phyloP scores from a whole-genome alignment of 2,797 vertebrate species.

The Trichosurus vulpecula region DNA sequence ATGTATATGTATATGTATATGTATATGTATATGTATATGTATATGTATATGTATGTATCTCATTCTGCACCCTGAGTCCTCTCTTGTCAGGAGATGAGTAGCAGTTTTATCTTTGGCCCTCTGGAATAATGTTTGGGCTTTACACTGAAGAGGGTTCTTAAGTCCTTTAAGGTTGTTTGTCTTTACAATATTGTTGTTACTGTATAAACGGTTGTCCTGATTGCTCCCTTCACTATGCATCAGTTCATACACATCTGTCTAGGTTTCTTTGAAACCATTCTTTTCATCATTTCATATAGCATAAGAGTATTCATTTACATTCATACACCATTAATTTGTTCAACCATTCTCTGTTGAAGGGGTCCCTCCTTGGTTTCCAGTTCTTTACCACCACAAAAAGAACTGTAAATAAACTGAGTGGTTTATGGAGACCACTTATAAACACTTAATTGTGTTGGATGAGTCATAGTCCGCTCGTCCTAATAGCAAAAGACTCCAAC shows the following conservation, averaged over 20 bases:
- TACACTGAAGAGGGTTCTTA: background rate
- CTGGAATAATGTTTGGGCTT: background rate
- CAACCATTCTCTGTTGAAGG: background rate
- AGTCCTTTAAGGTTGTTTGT: background rate
- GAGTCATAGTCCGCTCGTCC: constrained; percentile 19
- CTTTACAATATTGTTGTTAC: background rate
- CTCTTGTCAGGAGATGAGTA: background rate
- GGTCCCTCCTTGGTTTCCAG: background rate
- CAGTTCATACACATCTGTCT: background rate
- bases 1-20: no score
- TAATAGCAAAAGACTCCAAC: constrained; percentile 1
- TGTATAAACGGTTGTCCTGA: background rate
- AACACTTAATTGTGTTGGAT: constrained; percentile 18
- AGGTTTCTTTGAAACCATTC: background rate
- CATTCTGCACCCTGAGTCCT: background rate
- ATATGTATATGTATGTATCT: no score
- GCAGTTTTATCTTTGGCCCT: background rate
- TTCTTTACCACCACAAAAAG: background rate
- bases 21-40: no score
- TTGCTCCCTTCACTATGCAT: background rate
- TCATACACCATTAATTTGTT: background rate
- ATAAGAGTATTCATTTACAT: background rate
- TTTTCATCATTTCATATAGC: background rate
- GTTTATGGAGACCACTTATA: constrained; percentile 44
- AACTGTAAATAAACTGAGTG: constrained; percentile 60